Conservation (phyloP, 2,888 invertebrate genomes). For the Himalopsyche japonica region DNA sequence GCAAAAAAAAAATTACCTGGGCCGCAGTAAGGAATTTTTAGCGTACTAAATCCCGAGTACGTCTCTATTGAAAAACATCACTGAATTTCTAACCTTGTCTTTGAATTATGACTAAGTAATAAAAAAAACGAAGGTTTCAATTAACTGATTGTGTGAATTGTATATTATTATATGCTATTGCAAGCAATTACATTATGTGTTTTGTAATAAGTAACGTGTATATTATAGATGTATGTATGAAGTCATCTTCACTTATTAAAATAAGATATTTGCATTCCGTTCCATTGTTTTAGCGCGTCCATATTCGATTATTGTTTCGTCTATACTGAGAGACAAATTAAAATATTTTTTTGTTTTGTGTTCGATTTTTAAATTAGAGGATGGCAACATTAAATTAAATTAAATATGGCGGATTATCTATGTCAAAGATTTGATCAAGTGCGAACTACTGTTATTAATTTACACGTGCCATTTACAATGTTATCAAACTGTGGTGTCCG, state of each 20-base stretch:
- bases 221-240: neutral
- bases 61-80: neutral
- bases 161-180: neutral
- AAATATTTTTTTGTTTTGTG: neutral
- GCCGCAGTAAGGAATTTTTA: neutral
- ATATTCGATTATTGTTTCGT: too few relatives aligned
- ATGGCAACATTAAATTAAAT: too few relatives aligned
- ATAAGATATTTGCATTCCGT: neutral
- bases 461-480: too few relatives aligned
- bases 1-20: too few relatives aligned
- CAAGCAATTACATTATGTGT: neutral
- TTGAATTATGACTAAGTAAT: neutral
- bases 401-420: too few relatives aligned
- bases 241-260: neutral
- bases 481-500: too few relatives aligned
- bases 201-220: neutral
- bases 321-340: neutral
- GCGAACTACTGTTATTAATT: too few relatives aligned
- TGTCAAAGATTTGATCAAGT: too few relatives aligned
- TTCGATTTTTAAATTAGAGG: too few relatives aligned
- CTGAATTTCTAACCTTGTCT: neutral
- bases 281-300: neutral
- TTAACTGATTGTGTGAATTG: neutral
- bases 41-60: neutral
- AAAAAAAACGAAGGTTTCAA: neutral